Conservation (phyloP, 2,888 invertebrate species). For the Hemicrepidius hirtus region DNA sequence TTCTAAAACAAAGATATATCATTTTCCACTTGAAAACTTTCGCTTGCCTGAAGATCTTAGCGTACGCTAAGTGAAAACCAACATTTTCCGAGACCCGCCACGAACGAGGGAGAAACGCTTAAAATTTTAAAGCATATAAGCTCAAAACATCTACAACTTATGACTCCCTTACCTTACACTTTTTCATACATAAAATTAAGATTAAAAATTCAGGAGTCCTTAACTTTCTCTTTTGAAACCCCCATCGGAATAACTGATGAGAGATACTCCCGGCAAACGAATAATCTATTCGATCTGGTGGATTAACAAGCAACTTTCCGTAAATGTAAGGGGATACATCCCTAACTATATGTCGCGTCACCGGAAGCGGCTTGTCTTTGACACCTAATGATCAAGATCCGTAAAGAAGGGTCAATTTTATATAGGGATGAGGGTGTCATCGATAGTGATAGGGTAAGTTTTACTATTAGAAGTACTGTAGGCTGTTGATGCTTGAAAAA, state of each 20-base stretch:
- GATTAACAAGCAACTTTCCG: conserved; percentile 37
- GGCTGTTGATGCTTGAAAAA: conserved; percentile 24
- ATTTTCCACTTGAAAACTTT: too few species aligned
- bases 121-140: neutral
- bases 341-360: conserved; percentile 21
- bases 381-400: conserved; percentile 52
- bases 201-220: conserved; percentile 3
- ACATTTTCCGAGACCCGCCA: too few species aligned
- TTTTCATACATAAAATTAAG: conserved; percentile 16
- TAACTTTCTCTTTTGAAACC: neutral
- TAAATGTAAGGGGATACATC: conserved; percentile 13
- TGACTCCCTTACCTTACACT: neutral
- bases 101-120: too few species aligned
- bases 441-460: conserved; percentile 16
- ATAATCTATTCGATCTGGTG: conserved; percentile 32
- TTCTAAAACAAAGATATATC: too few species aligned
- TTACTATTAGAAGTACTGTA: conserved; percentile 32
- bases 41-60: too few species aligned
- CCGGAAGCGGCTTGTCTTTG: conserved; percentile 41
- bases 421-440: conserved; percentile 26
- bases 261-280: neutral
- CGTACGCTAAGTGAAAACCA: too few species aligned
- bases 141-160: neutral
- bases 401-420: conserved; percentile 46
- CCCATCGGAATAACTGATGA: neutral